phyloP scores from a whole-genome alignment of 2,797 vertebrate genomes.

The Lutjanus argentimaculatus region DNA sequence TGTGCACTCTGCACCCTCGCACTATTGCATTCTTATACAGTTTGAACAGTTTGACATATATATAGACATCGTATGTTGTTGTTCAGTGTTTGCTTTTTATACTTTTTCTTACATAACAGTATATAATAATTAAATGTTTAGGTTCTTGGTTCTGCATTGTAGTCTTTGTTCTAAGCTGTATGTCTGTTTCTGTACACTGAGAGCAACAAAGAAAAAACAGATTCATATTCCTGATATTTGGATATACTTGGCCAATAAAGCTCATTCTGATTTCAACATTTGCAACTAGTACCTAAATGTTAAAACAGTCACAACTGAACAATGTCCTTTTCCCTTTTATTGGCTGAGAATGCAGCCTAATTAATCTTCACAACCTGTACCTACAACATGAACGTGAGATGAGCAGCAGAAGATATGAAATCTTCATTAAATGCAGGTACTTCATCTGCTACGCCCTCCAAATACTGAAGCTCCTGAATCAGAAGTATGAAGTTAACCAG shows the following conservation, averaged over 20 bases:
- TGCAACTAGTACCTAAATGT: neutral
- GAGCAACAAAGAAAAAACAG: neutral
- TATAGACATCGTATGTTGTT: neutral
- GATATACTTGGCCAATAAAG: too few relatives aligned
- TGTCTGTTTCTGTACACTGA: neutral
- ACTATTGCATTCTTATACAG: too few relatives aligned
- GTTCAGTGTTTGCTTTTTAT: too few relatives aligned
- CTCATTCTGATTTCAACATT: neutral
- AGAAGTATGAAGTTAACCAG: too few relatives aligned
- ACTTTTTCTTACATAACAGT: neutral
- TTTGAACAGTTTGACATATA: neutral
- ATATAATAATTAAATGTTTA: neutral
- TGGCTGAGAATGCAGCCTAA: neutral
- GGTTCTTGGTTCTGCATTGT: neutral
- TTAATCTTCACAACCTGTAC: neutral
- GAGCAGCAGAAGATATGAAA: too few relatives aligned
- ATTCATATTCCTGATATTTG: too few relatives aligned
- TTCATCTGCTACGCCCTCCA: too few relatives aligned
- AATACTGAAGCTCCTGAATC: too few relatives aligned
- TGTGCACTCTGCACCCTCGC: neutral
- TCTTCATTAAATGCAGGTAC: too few relatives aligned
- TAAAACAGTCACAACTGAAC: neutral
- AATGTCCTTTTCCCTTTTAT: too few relatives aligned
- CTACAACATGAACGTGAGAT: neutral
- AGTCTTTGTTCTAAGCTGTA: neutral